Evolutionary conservation across 2,797 vertebrate genomes (phyloP), one percentile per base, ranked within the genome.

Genomic region (Erethizon dorsatum): DNA sequence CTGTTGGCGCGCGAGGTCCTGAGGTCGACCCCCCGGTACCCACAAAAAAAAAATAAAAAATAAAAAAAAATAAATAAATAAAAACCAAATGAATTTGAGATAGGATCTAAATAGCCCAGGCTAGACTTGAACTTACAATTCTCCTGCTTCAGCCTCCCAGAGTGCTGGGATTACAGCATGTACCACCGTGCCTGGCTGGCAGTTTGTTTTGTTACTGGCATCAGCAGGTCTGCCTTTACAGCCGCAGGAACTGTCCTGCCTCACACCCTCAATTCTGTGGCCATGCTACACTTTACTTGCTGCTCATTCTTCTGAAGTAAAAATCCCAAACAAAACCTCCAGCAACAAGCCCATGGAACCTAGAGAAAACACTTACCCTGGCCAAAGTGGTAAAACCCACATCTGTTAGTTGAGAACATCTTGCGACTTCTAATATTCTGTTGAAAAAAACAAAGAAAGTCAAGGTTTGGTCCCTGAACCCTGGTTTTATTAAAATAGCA

Each of bases 401-500:
- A 59, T 99, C 99, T 98, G 99, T 99, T 95, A 99, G 99, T 50
- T 99, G 99, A 94, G 99, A 99, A 98, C 99, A 99, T 96, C 99
- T 99, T 78, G 99, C 99, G 91, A 99, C 99, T 98, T 99, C 99
- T 98, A 99, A 98, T 99, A 99, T 99, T 99, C 99, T 99, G 98
- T 98, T 96, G 41, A 93, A 97, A 97, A 94, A 88, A 65, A 80
- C 11, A 86, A 91, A 96, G 92, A 33, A 97, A 96, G 86, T 97
- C 80, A 97, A 61, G 69, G 8, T 80, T 52, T 84, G 65, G 69
- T 96, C 31, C 33, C 22, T 90, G 28, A 96, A 97, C 95, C 89
- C 54, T 67, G 15, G 1, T 9, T 92, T 95, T 94, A 97, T 24
- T 84, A 87, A 89, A 97, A 91, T 28, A 91, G 31, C 73, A 96